Base-by-base conservation (phyloP, 1,140 invertebrate species). In the Carposina sasakii region DNA sequence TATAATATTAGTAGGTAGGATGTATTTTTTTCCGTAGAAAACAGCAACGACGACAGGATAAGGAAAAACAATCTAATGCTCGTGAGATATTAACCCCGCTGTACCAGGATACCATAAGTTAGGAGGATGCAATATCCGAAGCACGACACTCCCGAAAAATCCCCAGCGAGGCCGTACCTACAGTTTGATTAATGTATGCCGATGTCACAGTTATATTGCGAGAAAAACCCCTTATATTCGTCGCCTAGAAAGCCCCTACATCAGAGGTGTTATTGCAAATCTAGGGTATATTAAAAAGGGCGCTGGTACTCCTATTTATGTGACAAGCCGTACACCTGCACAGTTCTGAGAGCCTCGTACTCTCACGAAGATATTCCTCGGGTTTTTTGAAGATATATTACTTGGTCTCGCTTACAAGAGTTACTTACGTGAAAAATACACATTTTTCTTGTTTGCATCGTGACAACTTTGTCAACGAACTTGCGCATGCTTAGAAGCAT, bases 221-320 rank as follows among this genome's bases (percentile, higher is more conserved):
- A 62, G n/a, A n/a, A n/a, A 60, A 70, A 60, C 51, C 54, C 57
- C 66, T 54, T 65, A 64, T 70, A 71, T 76, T 71, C 63, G 48
- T 60, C 49, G 56, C 54, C 42, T 36, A 40, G 46, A 37, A 48
- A 54, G 22, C 60, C 59, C 61, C 63, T 63, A 60, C 57, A 59
- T 75, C 67, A 63, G 60, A 61, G 67, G 67, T 72, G 63, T 75
- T 77, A 77, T 71, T 71, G 70, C 71, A 75, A 77, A 77, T 77
- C 71, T 77, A 71, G 68, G 71, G 74, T 77, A 77, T 73, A 74
- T 76, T 76, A 76, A 74, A 73, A 72, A 75, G 71, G 71, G 65
- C 60, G 61, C 51, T 48, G 48, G 56, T 34, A 34, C 9, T 10
- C 56, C 54, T 67, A 70, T 70, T 69, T 65, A 63, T 67, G 63